Base-by-base conservation (phyloP, 2,797 vertebrate genomes). In the Hipposideros larvatus region DNA sequence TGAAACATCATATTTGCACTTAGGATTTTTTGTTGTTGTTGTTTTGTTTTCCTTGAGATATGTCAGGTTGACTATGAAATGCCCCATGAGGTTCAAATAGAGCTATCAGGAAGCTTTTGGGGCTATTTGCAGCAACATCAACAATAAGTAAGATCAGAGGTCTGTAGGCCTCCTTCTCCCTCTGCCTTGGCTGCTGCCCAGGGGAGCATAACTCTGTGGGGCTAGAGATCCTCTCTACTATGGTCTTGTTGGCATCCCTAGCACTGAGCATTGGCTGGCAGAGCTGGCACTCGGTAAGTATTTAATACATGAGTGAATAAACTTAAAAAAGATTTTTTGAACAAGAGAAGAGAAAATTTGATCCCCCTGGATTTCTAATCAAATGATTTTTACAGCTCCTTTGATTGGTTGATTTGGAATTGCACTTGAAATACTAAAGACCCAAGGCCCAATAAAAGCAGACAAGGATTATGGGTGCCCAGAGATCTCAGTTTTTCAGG, bases 331-430 rank as follows among this genome's bases (percentile, higher is more conserved):
- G 13, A 1, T 78, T 51, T 57, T 91, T 77, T 77, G 37, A 78
- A 78, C 2, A 83, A 57, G 41, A 86, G 34, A 83, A 57, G 41
- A 86, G 43, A 86, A 87, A 90, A 70, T 91, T 28, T 86, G 68
- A 65, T 74, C 7, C 83, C 59, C n/a, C 3, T 91, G 75, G 19
- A 66, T 93, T 77, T 87, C 48, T 87, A 94, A 74, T 92, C 73
- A 92, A 66, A 86, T 71, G 6, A 75, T 48, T 66, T 97, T 93
- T 55, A 87, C 24, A 91, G 74, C 37, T 89, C 24, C 63, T 93
- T 73, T 93, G 63, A 84, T 68, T 89, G 51, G 74, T 57, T 90
- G 77, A 90, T 89, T 87, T 13, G 31, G 34, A 95, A 89, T 87
- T 90, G 24, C 14, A 34, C 63, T 96, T 75, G 24, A 82, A 92